Evolutionary conservation across 2,797 vertebrate species (phyloP), one percentile per base, ranked within the genome.

Genomic region (Picus viridis): DNA sequence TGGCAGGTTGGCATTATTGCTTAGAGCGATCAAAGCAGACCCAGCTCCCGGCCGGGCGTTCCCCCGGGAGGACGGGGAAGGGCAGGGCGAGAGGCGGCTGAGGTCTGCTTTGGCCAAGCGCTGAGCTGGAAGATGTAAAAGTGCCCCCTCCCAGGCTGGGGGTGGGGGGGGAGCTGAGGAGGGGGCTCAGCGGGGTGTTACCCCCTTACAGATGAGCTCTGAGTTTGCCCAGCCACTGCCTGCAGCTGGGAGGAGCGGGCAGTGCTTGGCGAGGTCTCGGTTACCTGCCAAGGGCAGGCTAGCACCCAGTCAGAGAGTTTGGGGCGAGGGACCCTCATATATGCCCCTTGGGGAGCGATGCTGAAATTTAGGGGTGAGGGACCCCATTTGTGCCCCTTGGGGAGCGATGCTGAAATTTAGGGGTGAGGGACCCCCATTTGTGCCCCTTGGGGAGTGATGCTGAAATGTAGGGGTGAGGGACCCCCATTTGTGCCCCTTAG

Each of bases 1-100:
- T 82, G 92, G 94, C 84, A 93, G 95, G 88, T 94, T 77, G 87
- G 96, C 91, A 88, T 98, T 98, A 98, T 97, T 97, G 97, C 97
- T 98, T 95, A 91, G 96, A 95, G 95, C 92, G 77, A 73, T 76
- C 82, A 83, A 94, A 94, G 87, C 88, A 86, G 93, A 92, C 18
- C 53, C 93, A 70, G 92, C 86, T 86, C 83, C 77, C 11, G 26
- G 85, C 69, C 6, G 16, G 45, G 45, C 47, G 7, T 61, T 41
- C 82, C 96, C 91, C 59, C 19, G 79, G 78, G 61, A 61, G 69
- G 63, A 53, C 4, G 83, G 26, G 64, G 76, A 70, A 69, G 74
- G 68, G 77, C 83, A 41, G 78, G 87, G 85, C 29, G 2, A 78
- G 83, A 91, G 77, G 63, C 84, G 34, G 67, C 49, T 43, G 62